Percentiles rank a stretch among this genome's conserved stretches.
Conservation (phyloP, 1,140 invertebrate species). For the Acromyrmex charruanus region DNA sequence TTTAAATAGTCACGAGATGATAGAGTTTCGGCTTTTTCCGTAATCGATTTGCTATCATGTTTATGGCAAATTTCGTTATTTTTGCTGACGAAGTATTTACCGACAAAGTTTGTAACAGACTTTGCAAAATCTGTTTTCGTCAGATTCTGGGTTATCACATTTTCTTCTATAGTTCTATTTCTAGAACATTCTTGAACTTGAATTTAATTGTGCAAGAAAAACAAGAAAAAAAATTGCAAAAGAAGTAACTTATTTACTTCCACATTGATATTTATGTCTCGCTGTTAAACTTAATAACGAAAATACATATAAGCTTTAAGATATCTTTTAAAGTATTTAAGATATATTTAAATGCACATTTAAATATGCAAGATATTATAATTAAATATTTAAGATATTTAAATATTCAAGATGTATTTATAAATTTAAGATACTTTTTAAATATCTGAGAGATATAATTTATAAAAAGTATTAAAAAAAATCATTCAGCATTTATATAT, state of each 20-base stretch:
- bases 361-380: background rate
- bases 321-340: background rate
- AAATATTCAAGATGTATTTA: background rate
- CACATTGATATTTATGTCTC: background rate
- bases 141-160: background rate
- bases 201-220: background rate
- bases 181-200: background rate
- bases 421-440: background rate
- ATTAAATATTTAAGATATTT: background rate
- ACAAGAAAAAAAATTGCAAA: background rate
- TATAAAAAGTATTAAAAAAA: too few relatives aligned
- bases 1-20: background rate
- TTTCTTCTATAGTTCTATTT: background rate
- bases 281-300: background rate
- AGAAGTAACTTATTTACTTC: background rate
- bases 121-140: background rate
- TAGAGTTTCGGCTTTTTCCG: background rate
- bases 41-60: background rate
- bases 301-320: background rate
- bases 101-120: background rate
- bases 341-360: background rate
- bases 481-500: too few relatives aligned
- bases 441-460: too few relatives aligned
- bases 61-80: background rate
- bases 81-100: background rate